Evolutionary conservation across 2,888 invertebrate species (phyloP).

Genomic region (Therioaphis trifolii): DNA sequence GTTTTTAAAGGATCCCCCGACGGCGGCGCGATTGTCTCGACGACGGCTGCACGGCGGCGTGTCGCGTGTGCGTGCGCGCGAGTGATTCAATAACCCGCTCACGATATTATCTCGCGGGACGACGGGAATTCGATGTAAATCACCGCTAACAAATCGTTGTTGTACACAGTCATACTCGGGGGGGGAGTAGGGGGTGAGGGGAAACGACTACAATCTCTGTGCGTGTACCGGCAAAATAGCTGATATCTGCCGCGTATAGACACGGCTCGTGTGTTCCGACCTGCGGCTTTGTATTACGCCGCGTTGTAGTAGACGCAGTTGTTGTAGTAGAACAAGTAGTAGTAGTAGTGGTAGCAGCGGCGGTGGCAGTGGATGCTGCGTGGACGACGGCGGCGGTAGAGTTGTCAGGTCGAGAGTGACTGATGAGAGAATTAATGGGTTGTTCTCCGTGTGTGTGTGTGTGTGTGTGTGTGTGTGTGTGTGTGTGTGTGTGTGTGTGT

Average conservation of each 20-base stretch:
- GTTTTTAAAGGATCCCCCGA: no score
- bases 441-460: neutral
- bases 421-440: slow-evolving; percentile 47
- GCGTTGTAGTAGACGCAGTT: no score
- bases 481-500: neutral
- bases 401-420: slow-evolving; percentile 52
- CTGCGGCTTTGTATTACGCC: neutral
- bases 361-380: neutral
- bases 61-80: no score
- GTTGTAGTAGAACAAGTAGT: no score
- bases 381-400: neutral
- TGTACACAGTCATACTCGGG: neutral
- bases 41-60: no score
- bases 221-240: neutral
- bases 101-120: neutral
- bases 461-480: neutral
- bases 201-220: neutral
- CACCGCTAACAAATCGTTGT: neutral
- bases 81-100: neutral
- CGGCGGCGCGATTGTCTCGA: no score
- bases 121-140: neutral
- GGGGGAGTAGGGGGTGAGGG: neutral
- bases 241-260: neutral
- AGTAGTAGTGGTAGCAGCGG: no score
- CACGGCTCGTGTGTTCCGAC: neutral